Conservation (phyloP, 2,113 vertebrate genomes). For the Rutilus rutilus region DNA sequence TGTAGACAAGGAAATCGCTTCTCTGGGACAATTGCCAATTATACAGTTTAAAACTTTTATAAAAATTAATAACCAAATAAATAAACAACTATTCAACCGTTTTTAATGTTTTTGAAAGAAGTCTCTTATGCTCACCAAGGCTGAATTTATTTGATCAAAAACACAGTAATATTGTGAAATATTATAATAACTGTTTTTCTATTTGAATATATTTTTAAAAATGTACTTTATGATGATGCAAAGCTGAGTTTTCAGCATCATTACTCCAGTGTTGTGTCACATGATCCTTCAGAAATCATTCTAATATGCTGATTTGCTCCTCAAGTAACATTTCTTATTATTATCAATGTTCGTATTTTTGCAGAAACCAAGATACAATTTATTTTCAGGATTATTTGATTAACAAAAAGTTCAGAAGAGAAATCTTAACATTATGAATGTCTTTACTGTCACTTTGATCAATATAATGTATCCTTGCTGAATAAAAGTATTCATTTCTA, state of each 20-base stretch:
- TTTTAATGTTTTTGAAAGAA: not conserved
- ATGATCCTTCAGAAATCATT: not conserved
- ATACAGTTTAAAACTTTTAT: not conserved
- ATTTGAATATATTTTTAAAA: not conserved
- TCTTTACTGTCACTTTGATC: not conserved
- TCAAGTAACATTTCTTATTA: not conserved
- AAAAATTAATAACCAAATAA: too few relatives aligned
- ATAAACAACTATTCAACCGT: not conserved
- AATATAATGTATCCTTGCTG: not conserved
- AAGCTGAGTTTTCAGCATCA: not conserved
- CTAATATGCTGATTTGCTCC: not conserved
- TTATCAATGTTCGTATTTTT: not conserved
- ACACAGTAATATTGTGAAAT: not conserved
- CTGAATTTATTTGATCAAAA: not conserved
- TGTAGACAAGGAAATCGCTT: not conserved
- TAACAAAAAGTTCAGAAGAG: not conserved
- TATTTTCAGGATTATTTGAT: not conserved
- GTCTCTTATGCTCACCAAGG: not conserved
- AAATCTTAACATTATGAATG: not conserved
- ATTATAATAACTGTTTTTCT: not conserved
- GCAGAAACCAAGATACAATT: not conserved
- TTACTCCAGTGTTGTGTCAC: not conserved
- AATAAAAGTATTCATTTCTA: not conserved
- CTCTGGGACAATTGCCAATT: not conserved
- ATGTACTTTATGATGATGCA: not conserved